Base-by-base conservation (phyloP, 1,140 invertebrate species). In the Neocloeon triangulifer region DNA sequence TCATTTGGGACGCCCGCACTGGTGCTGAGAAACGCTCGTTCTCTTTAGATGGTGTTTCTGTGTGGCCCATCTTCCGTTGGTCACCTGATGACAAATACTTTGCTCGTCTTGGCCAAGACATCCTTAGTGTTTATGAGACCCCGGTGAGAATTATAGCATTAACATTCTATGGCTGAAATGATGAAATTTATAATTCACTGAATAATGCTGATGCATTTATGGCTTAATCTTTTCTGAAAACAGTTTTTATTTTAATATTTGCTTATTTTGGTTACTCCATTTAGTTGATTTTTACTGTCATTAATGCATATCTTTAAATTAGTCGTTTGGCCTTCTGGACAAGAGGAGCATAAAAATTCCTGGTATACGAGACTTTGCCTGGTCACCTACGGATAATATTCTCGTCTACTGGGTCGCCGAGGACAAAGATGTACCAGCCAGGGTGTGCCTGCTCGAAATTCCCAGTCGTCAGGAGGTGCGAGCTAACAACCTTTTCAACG, bases 391-490 rank as follows among this genome's bases (percentile, higher is more conserved):
- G 8, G 86, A 96, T 46, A 95, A 95, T 47, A 64, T 88, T 18
- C 65, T 99, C 19, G 89, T 89, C 4, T 97, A 95, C 50, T 99
- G 92, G 89, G 84, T 95, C n/a, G 84, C 85, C 12, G 94, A 97
- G 58, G 80, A 95, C 44, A 85, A 88, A 49, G 80, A 69, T 50
- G 82, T 89, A 4, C 81, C 80, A 19, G 79, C 81, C 8, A 59
- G 78, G 42, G 80, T 85, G 4, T 82, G 74, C 0, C 59, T 88
- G 1, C 57, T 84, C 22, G 79, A 86, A 57, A 67, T 86, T 28
- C 81, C 59, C 27, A 69, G 63, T 30, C 74, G 84, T 25, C 73
- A 68, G 38, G 91, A 96, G 61, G 71, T 79, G n/a, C 70, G 92
- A 44, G 81, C 86, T 30, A 94, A 95, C 46, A 96, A 96, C 53